Evolutionary conservation across 2,888 invertebrate genomes (phyloP).

Genomic region (Lutraria lutraria): DNA sequence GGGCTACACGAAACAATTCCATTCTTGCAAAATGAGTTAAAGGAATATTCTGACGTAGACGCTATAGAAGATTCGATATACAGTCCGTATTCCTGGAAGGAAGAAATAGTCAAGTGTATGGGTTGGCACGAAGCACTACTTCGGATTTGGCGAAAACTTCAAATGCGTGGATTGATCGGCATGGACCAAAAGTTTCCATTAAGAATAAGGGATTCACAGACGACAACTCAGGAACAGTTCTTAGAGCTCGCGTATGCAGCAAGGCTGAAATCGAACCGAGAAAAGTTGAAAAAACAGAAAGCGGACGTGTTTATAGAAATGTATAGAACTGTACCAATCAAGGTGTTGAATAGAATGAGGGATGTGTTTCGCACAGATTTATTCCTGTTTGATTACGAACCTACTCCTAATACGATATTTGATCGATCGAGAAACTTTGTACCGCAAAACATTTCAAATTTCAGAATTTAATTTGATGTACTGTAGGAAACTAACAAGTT

Average conservation of each 20-base stretch:
- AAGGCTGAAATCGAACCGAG: constrained; percentile 37
- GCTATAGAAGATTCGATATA: constrained; percentile 57
- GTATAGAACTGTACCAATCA: constrained; percentile 46
- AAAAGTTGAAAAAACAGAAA: constrained; percentile 44
- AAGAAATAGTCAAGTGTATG: constrained; percentile 51
- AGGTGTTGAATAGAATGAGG: constrained; percentile 41
- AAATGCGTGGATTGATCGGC: constrained; percentile 62
- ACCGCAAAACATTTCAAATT: constrained; percentile 28
- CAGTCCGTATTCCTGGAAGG: constrained; percentile 55
- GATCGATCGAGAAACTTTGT: constrained; percentile 10
- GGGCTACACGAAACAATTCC: constrained; percentile 24
- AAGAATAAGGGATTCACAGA: neutral
- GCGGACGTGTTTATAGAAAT: constrained; percentile 43
- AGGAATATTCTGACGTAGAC: constrained; percentile 45
- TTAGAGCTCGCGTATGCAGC: constrained; percentile 50
- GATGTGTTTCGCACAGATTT: constrained; percentile 53
- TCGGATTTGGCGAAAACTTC: constrained; percentile 61
- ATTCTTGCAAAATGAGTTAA: constrained; percentile 4
- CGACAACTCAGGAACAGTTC: constrained; percentile 21
- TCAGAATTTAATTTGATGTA: constrained; percentile 23
- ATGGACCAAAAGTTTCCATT: constrained; percentile 53
- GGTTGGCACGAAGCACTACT: constrained; percentile 57
- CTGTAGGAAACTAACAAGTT: too few relatives aligned
- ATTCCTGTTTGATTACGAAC: constrained; percentile 58
- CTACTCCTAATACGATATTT: constrained; percentile 49